Percentiles rank a stretch among this genome's conserved stretches.
phyloP scores from a whole-genome alignment of 2,888 invertebrate species.

The Dolomedes plantarius region DNA sequence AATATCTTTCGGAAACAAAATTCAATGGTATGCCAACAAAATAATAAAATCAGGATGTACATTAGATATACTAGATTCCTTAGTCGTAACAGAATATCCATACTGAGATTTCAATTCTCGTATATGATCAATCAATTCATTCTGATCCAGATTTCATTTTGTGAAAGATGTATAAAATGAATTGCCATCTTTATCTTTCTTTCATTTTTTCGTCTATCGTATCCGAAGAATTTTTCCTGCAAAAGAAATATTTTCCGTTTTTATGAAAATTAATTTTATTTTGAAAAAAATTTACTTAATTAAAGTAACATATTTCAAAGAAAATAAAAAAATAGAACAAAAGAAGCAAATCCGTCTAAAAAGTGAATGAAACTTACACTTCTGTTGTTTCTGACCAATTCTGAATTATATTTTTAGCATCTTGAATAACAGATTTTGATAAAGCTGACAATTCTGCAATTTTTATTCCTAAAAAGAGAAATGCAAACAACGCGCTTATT shows the following conservation, averaged over 20 bases:
- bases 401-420: conserved; percentile 25
- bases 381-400: neutral
- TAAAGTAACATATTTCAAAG: too few relatives aligned
- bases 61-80: too few relatives aligned
- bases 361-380: conserved; percentile 13
- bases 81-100: neutral
- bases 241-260: too few relatives aligned
- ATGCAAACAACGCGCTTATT: too few relatives aligned
- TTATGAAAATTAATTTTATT: too few relatives aligned
- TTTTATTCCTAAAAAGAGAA: conserved; percentile 45
- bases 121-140: conserved; percentile 33
- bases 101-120: conserved; percentile 23
- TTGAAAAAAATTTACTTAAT: too few relatives aligned
- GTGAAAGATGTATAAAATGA: conserved; percentile 38
- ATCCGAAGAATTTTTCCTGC: neutral
- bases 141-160: conserved; percentile 20
- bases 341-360: too few relatives aligned
- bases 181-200: conserved; percentile 47
- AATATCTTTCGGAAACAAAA: too few relatives aligned
- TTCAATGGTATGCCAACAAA: too few relatives aligned
- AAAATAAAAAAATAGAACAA: too few relatives aligned
- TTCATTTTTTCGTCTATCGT: conserved; percentile 5
- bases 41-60: too few relatives aligned
- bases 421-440: conserved; percentile 20
- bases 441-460: conserved; percentile 49